Evolutionary conservation across 1,140 invertebrate species (phyloP).

Genomic region (Penaeus japonicus): DNA sequence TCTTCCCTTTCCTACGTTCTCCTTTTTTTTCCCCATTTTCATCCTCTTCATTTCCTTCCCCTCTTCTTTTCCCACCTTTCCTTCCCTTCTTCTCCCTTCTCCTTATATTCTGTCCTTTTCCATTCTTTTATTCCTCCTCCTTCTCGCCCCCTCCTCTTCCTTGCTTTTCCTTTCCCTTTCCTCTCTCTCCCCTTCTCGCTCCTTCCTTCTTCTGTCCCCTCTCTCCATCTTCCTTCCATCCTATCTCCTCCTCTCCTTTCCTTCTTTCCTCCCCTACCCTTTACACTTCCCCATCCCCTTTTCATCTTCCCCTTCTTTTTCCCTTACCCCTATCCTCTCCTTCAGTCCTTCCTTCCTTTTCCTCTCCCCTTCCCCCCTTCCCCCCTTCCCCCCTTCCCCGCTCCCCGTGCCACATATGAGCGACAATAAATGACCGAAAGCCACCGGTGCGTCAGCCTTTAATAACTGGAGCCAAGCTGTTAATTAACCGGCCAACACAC

Average conservation of each 20-base stretch:
- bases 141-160: background rate
- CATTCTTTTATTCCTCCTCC: background rate
- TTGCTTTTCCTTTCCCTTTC: background rate
- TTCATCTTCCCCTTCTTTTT: background rate
- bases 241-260: background rate
- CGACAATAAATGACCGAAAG: background rate
- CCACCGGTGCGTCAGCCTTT: background rate
- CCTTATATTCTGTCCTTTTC: background rate
- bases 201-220: background rate
- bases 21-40: background rate
- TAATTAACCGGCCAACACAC: no score
- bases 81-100: no score
- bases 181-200: background rate
- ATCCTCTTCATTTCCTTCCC: background rate
- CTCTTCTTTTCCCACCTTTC: background rate
- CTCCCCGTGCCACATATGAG: background rate
- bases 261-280: no score
- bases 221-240: background rate
- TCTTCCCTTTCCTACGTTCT: no score
- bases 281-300: background rate
- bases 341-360: background rate
- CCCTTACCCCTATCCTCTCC: background rate
- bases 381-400: background rate
- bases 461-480: background rate
- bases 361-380: background rate